Conservation (phyloP, 2,888 invertebrate genomes). For the Scrobipalpa atriplicella region DNA sequence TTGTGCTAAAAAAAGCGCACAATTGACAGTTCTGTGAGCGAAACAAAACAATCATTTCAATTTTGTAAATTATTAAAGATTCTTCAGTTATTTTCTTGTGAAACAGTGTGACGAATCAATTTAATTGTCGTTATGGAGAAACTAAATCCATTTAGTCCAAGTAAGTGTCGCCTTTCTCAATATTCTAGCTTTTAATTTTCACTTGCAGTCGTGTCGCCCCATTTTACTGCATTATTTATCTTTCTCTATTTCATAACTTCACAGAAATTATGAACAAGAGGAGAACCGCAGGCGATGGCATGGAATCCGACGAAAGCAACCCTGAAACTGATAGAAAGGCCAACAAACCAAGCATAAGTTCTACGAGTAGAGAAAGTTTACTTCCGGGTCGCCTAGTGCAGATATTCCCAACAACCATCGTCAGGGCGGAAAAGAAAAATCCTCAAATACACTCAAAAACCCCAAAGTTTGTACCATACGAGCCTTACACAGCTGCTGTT, state of each 20-base stretch:
- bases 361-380: slow-evolving; percentile 51
- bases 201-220: slow-evolving; percentile 35
- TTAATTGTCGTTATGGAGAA: slow-evolving; percentile 48
- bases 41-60: background rate
- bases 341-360: slow-evolving; percentile 37
- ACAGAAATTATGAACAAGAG: slow-evolving; percentile 71
- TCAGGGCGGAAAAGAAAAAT: slow-evolving; percentile 81
- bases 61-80: background rate
- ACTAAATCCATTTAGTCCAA: slow-evolving; percentile 50
- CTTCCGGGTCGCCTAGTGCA: slow-evolving; percentile 64
- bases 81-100: background rate
- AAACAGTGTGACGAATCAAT: background rate
- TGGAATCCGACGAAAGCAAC: slow-evolving; percentile 83
- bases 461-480: slow-evolving; percentile 94
- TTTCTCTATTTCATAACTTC: background rate
- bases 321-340: slow-evolving; percentile 50
- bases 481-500: slow-evolving; percentile 93
- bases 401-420: slow-evolving; percentile 83
- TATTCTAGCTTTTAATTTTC: slow-evolving; percentile 25
- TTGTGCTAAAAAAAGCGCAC: background rate
- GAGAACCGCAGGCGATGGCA: slow-evolving; percentile 90
- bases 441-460: slow-evolving; percentile 83
- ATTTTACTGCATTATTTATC: background rate
- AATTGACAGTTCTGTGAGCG: slow-evolving; percentile 5
- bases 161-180: slow-evolving; percentile 46